A percentile compares a stretch with the other conserved stretches of the same genome.
Conservation (phyloP, 2,888 invertebrate species). For the Neoaliturus tenellus region DNA sequence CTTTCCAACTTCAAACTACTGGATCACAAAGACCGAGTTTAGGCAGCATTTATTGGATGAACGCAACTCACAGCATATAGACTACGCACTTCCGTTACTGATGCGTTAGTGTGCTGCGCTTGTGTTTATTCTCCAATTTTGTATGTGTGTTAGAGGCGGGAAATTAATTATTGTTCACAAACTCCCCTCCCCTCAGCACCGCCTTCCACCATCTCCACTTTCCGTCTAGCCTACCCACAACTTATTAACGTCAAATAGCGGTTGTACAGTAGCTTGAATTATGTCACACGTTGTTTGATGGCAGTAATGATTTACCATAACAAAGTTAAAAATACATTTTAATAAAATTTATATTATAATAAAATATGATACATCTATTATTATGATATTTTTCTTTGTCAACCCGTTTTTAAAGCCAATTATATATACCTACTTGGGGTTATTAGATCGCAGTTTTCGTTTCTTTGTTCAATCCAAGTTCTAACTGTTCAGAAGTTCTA, state of each 20-base stretch:
- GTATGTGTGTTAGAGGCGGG: neutral
- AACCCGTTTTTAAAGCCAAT: too few species aligned
- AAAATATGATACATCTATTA: too few species aligned
- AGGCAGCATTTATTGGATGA: neutral
- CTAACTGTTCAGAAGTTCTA: too few species aligned
- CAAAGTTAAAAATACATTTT: too few species aligned
- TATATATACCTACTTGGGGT: too few species aligned
- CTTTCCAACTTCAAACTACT: neutral
- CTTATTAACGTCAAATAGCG: neutral
- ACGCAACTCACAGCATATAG: neutral
- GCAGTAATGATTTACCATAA: too few species aligned
- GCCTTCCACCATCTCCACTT: too few species aligned
- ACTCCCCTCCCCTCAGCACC: neutral
- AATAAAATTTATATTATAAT: too few species aligned
- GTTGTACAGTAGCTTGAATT: neutral
- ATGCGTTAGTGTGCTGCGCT: neutral
- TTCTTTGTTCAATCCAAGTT: too few species aligned
- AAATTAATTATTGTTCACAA: conserved; percentile 18
- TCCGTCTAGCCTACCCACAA: neutral
- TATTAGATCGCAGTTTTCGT: too few species aligned
- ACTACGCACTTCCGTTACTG: too few species aligned
- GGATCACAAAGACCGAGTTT: neutral
- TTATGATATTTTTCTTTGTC: too few species aligned
- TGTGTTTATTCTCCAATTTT: neutral
- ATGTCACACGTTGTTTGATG: neutral